A percentile compares a stretch with the other conserved stretches of the same genome.
Evolutionary conservation across 2,888 invertebrate genomes (phyloP).

Genomic region (Miltochrista miniata): DNA sequence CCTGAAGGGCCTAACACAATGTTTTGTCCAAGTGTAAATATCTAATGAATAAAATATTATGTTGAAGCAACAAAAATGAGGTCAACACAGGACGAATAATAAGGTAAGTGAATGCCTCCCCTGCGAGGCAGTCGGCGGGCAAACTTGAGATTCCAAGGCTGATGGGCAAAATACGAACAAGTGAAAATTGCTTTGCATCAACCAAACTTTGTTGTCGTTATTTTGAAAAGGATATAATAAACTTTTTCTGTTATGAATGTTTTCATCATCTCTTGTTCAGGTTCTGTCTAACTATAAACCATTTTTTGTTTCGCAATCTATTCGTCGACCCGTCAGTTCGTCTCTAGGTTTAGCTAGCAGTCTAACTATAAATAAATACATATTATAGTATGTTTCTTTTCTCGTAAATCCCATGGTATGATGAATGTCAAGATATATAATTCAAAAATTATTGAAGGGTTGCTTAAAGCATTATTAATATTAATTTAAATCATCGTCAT

Average conservation of each 20-base stretch:
- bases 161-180: constrained; percentile 35
- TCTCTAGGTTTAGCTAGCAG: too few species aligned
- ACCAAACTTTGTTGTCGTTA: constrained; percentile 29
- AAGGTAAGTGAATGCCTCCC: constrained; percentile 33
- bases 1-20: constrained; percentile 17
- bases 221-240: constrained; percentile 33
- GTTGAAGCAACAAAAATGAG: constrained; percentile 37
- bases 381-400: too few species aligned
- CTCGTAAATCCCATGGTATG: too few species aligned
- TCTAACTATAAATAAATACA: too few species aligned
- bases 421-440: too few species aligned
- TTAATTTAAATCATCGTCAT: too few species aligned
- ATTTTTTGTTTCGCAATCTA: too few species aligned
- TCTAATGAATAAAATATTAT: constrained; percentile 37
- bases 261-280: constrained; percentile 17
- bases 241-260: constrained; percentile 24
- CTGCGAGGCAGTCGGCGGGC: constrained; percentile 10
- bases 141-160: constrained; percentile 32
- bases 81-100: constrained; percentile 39
- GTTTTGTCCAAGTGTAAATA: constrained; percentile 35
- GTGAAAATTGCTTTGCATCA: constrained; percentile 37
- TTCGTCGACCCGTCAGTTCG: too few species aligned
- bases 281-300: too few species aligned
- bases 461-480: too few species aligned
- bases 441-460: too few species aligned